Conservation (phyloP, 2,888 invertebrate species). For the Alentia gelatinosa region DNA sequence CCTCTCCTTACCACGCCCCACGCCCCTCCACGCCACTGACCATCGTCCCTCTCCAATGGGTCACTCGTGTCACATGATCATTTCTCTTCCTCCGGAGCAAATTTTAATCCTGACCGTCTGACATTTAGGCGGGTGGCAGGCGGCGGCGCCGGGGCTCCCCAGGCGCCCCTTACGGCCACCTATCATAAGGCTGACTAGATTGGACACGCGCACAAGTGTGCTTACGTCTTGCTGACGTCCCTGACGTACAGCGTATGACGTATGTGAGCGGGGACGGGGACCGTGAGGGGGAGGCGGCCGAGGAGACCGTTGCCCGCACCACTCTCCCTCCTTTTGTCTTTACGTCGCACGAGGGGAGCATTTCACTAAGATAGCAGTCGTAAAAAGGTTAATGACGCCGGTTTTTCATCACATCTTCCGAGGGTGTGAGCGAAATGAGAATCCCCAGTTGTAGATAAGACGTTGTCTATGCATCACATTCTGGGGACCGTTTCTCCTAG, state of each 20-base stretch:
- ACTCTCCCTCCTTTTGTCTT: neutral
- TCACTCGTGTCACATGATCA: conserved; percentile 53
- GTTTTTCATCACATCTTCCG: neutral
- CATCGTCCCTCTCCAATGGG: conserved; percentile 1
- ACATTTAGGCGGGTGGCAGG: neutral
- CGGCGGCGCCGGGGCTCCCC: neutral
- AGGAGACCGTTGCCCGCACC: neutral
- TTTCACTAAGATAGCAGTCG: neutral
- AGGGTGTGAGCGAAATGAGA: neutral
- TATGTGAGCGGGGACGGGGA: neutral
- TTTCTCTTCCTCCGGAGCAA: conserved; percentile 24
- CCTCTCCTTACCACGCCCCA: neutral
- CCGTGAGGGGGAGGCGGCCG: neutral
- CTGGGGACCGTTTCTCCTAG: neutral
- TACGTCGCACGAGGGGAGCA: neutral
- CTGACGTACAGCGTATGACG: neutral
- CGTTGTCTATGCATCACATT: neutral
- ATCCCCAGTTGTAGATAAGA: conserved; percentile 6
- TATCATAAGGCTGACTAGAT: conserved; percentile 39
- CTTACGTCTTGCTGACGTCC: conserved; percentile 24
- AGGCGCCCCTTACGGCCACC: conserved; percentile 31
- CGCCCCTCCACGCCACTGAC: neutral
- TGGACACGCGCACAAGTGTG: conserved; percentile 49
- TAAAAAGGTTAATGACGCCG: conserved; percentile 22
- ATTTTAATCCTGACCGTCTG: conserved; percentile 42